Conservation (phyloP, 53 echinoderm and acorn worm species). For the Apostichopus leukothele region DNA sequence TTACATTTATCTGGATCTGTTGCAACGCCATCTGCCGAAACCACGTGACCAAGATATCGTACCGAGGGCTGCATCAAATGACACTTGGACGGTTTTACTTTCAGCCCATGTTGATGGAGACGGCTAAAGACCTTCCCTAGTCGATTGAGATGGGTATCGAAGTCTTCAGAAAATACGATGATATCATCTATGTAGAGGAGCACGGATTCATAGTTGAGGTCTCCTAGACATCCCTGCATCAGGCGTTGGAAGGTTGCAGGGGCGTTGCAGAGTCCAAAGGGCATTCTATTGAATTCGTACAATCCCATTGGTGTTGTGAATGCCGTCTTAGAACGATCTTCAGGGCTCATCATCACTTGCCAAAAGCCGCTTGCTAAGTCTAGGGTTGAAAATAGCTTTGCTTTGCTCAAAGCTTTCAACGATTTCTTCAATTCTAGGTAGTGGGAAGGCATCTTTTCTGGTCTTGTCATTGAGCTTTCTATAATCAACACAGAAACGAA, state of each 20-base stretch:
- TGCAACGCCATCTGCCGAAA: neutral
- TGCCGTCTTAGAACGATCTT: conserved; percentile 25
- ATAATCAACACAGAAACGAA: conserved; percentile 52
- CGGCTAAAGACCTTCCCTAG: conserved; percentile 32
- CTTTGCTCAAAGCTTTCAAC: conserved; percentile 38
- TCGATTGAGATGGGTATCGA: conserved; percentile 50
- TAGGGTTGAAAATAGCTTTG: conserved; percentile 23
- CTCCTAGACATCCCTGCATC: conserved; percentile 52
- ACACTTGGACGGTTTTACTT: conserved; percentile 5
- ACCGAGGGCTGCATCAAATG: neutral
- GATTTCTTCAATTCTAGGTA: conserved; percentile 48
- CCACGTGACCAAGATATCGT: neutral
- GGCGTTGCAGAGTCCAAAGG: conserved; percentile 41
- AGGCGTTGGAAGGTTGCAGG: conserved; percentile 60
- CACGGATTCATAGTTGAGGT: conserved; percentile 43
- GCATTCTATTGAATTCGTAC: conserved; percentile 44
- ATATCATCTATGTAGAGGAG: conserved; percentile 62
- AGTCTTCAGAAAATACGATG: conserved; percentile 53
- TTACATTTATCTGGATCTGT: conserved; percentile 20
- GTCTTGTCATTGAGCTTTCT: conserved; percentile 32
- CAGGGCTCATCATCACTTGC: conserved; percentile 28
- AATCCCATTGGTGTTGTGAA: conserved; percentile 37
- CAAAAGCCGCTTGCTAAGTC: conserved; percentile 37
- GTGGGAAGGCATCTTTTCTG: conserved; percentile 36
- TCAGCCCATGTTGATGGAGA: conserved; percentile 43